Conservation (phyloP, 2,888 invertebrate genomes). For the Julus scanicus region DNA sequence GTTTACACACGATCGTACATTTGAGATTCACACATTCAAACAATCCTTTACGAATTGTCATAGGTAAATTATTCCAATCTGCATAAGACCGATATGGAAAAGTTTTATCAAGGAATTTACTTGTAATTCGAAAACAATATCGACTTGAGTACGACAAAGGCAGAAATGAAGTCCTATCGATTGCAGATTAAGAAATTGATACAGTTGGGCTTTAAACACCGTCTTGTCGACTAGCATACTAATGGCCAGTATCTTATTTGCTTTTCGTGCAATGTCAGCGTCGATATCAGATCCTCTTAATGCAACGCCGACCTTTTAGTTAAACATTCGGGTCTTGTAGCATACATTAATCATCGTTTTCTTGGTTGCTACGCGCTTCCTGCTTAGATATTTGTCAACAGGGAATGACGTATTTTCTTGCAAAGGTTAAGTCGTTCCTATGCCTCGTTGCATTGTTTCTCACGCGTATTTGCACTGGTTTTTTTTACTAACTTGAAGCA, state of each 20-base stretch:
- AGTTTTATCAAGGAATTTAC: no score
- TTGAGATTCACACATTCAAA: no score
- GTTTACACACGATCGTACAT: no score
- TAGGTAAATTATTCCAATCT: no score
- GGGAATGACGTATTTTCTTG: neutral
- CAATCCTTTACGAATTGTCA: no score
- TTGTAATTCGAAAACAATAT: no score
- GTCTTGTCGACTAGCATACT: neutral
- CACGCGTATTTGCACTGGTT: neutral
- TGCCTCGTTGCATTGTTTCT: neutral
- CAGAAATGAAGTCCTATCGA: no score
- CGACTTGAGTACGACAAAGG: no score
- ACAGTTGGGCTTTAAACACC: neutral
- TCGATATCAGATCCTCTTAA: neutral
- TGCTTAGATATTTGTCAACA: neutral
- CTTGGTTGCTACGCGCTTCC: neutral
- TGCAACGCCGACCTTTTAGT: neutral
- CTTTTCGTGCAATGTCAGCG: neutral
- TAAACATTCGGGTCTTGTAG: neutral
- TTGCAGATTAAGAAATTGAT: no score
- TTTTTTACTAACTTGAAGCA: neutral
- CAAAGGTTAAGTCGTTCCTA: neutral
- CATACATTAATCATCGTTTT: neutral
- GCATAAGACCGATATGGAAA: no score
- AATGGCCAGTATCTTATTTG: neutral